phyloP scores from a whole-genome alignment of 2,888 invertebrate species.

The Tineola bisselliella region DNA sequence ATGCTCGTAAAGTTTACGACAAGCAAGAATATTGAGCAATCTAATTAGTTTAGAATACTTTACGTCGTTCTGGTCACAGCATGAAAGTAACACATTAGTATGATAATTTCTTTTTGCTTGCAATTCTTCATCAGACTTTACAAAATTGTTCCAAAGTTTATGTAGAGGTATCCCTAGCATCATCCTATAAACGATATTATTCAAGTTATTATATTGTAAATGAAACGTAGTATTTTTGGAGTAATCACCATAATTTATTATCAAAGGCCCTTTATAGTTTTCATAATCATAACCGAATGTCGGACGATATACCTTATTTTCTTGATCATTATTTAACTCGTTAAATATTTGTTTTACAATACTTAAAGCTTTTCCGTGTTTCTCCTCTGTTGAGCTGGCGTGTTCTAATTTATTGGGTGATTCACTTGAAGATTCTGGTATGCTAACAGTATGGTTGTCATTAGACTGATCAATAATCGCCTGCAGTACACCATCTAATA shows the following conservation, averaged over 20 bases:
- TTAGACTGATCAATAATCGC: slow-evolving; percentile 26
- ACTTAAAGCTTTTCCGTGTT: slow-evolving; percentile 31
- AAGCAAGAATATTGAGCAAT: slow-evolving; percentile 46
- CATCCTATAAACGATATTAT: slow-evolving; percentile 36
- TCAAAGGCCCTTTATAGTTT: slow-evolving; percentile 37
- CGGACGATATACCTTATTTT: slow-evolving; percentile 39
- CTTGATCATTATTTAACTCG: slow-evolving; percentile 36
- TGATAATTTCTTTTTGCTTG: slow-evolving; percentile 53
- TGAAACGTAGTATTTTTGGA: slow-evolving; percentile 47
- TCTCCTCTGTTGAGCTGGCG: slow-evolving; percentile 20
- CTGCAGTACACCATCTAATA: slow-evolving; percentile 43
- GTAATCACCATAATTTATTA: slow-evolving; percentile 45
- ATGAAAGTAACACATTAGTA: slow-evolving; percentile 44
- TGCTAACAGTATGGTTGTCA: background rate
- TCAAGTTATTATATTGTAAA: slow-evolving; percentile 42
- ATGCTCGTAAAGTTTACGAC: slow-evolving; percentile 49
- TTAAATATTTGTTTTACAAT: slow-evolving; percentile 41
- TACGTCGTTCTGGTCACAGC: slow-evolving; percentile 47
- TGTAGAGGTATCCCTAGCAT: slow-evolving; percentile 43
- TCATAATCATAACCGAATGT: slow-evolving; percentile 52
- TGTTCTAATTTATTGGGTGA: background rate
- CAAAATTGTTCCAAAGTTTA: slow-evolving; percentile 37
- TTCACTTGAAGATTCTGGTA: background rate
- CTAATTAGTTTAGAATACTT: slow-evolving; percentile 46
- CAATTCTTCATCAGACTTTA: slow-evolving; percentile 27